Conservation (phyloP, 2,113 vertebrate genomes). For the Motacilla alba region DNA sequence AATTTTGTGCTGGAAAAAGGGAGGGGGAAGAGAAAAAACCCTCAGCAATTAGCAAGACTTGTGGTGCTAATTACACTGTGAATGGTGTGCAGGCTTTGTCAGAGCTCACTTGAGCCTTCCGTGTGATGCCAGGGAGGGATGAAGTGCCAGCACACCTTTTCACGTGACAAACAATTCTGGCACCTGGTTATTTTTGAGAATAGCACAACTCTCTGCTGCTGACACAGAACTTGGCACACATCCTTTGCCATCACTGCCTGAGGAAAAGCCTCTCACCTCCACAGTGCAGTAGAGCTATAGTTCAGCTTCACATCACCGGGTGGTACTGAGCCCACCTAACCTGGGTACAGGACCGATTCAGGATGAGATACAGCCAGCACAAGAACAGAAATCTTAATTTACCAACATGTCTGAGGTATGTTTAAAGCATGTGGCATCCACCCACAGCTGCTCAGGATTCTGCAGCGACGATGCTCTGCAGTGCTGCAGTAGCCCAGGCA, state of each 20-base stretch:
- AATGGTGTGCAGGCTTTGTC: conserved; percentile 21
- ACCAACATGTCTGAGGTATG: no score
- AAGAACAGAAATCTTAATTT: neutral
- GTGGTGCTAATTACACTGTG: conserved; percentile 64
- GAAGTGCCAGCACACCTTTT: neutral
- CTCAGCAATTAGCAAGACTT: conserved; percentile 30
- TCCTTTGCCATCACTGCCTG: neutral
- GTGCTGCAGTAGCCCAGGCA: neutral
- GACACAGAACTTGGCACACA: rapidly evolving
- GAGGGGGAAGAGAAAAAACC: neutral
- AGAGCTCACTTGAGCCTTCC: neutral
- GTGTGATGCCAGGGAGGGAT: neutral
- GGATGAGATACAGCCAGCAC: neutral
- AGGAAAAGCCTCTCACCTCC: neutral
- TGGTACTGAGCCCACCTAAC: neutral
- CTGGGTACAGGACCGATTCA: neutral
- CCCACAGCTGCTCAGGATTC: neutral
- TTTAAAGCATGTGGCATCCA: neutral
- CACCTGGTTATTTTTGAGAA: conserved; percentile 29
- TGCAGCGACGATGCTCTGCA: rapidly evolving
- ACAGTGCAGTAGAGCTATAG: rapidly evolving
- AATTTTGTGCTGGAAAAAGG: neutral
- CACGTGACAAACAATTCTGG: conserved; percentile 1
- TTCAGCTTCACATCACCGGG: neutral
- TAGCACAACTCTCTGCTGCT: neutral